Conservation (phyloP, 2,797 vertebrate species). For the Phoxinus dragarum region DNA sequence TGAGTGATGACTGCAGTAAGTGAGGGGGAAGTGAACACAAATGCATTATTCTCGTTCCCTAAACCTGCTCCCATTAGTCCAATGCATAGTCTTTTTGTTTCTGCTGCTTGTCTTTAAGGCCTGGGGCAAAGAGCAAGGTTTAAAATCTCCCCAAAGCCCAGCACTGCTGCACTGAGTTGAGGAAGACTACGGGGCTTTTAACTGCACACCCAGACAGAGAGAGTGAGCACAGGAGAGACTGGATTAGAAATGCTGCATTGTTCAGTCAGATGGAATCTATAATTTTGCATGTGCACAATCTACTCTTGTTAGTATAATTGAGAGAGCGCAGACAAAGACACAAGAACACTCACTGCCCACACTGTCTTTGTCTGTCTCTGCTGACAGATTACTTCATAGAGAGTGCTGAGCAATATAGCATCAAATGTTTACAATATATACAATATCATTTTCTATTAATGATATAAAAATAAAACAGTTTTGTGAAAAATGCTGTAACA, state of each 20-base stretch:
- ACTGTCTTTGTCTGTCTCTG: conserved; percentile 22
- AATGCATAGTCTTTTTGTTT: conserved; percentile 50
- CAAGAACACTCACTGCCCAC: conserved; percentile 43
- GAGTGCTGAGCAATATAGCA: background rate
- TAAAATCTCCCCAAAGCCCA: conserved; percentile 55
- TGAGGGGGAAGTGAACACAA: conserved; percentile 31
- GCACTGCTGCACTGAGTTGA: conserved; percentile 23
- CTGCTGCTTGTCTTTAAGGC: conserved; percentile 44
- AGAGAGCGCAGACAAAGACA: conserved; percentile 76
- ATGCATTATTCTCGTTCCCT: conserved; percentile 42
- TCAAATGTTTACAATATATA: background rate
- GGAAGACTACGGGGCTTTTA: conserved; percentile 37
- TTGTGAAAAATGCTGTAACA: background rate
- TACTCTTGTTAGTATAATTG: conserved; percentile 77
- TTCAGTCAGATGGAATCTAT: conserved; percentile 74
- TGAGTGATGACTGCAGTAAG: conserved; percentile 29
- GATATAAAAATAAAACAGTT: background rate
- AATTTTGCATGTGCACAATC: conserved; percentile 74
- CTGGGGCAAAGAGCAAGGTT: conserved; percentile 54
- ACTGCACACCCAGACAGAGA: conserved; percentile 47
- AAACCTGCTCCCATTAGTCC: conserved; percentile 48
- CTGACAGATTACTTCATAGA: conserved; percentile 50
- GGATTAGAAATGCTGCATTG: conserved; percentile 69
- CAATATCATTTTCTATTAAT: background rate
- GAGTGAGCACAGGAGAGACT: conserved; percentile 29